These are phyloP conservation scores for Gonatopus flavifemur DNA, from an alignment of 1,140 invertebrate genomes.

Conservation along the genomic window DNA sequence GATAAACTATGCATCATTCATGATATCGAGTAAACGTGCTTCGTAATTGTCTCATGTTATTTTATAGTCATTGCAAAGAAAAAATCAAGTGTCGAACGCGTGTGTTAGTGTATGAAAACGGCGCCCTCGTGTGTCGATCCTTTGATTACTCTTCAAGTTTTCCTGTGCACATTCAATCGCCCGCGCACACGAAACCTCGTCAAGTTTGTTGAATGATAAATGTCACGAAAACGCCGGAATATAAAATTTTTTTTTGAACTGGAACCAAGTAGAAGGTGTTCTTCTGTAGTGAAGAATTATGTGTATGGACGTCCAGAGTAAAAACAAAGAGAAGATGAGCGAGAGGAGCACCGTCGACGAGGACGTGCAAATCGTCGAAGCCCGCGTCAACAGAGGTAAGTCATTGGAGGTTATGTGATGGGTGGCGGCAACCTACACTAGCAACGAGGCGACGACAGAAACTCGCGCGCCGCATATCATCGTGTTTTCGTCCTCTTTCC, in stretches of 20 bases:
- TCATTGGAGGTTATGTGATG: slow-evolving; percentile 35
- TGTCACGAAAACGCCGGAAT: slow-evolving; percentile 35
- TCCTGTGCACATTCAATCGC: slow-evolving; percentile 21
- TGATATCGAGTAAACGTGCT: too few species aligned
- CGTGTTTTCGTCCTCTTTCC: not conserved
- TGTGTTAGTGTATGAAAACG: slow-evolving; percentile 1
- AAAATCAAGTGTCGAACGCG: too few species aligned
- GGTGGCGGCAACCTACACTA: slow-evolving; percentile 17
- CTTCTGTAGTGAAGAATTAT: slow-evolving; percentile 44
- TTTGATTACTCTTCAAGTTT: slow-evolving; percentile 18
- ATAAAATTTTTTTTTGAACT: too few species aligned
- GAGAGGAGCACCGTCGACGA: slow-evolving; percentile 48
- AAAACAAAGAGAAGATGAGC: slow-evolving; percentile 55
- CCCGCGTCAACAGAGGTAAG: slow-evolving; percentile 49
- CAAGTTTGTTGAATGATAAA: slow-evolving; percentile 37
- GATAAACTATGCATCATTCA: too few species aligned
- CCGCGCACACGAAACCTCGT: slow-evolving; percentile 5
- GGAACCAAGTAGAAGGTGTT: slow-evolving; percentile 24
- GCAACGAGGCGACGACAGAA: slow-evolving; percentile 8
- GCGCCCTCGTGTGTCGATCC: slow-evolving; percentile 15
- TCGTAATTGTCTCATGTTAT: too few species aligned
- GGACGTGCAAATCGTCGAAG: slow-evolving; percentile 53
- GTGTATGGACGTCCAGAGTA: slow-evolving; percentile 55
- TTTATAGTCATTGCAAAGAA: too few species aligned
- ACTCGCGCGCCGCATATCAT: slow-evolving; percentile 13